These are phyloP conservation scores for Pholis gunnellus DNA, from an alignment of 2,113 vertebrate species.

Conservation along the genomic window DNA sequence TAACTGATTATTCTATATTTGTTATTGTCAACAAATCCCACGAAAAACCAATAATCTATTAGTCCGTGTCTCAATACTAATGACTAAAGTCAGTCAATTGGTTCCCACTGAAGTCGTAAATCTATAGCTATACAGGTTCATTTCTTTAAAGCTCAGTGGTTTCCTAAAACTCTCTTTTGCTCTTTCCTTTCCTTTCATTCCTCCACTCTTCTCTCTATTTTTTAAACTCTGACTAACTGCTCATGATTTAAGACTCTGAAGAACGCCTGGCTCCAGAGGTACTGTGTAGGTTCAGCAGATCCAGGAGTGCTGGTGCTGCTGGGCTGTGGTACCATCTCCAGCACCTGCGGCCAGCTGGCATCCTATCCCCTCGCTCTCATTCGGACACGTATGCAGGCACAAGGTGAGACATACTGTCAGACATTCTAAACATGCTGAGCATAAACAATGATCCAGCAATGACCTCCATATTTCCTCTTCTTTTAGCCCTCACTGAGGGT, in stretches of 20 bases:
- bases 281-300: conserved; percentile 88
- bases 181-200: neutral
- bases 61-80: neutral
- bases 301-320: conserved; percentile 91
- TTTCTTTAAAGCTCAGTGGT: neutral
- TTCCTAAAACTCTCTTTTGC: neutral
- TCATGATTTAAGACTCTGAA: conserved; percentile 87
- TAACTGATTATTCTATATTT: neutral
- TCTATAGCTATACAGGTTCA: neutral
- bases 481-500: conserved; percentile 85
- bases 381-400: conserved; percentile 95
- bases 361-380: conserved; percentile 93
- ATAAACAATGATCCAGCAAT: neutral
- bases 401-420: conserved; percentile 81
- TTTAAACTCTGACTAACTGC: neutral
- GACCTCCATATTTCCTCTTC: conserved; percentile 24
- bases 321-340: conserved; percentile 92
- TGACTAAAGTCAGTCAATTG: neutral
- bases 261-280: conserved; percentile 89
- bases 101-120: neutral
- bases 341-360: conserved; percentile 93
- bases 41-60: neutral
- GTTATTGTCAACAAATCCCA: neutral
- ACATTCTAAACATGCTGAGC: neutral
- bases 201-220: neutral